These are phyloP conservation scores for Paraescarpia echinospica DNA, from an alignment of 1,140 invertebrate genomes.

Conservation along the genomic window DNA sequence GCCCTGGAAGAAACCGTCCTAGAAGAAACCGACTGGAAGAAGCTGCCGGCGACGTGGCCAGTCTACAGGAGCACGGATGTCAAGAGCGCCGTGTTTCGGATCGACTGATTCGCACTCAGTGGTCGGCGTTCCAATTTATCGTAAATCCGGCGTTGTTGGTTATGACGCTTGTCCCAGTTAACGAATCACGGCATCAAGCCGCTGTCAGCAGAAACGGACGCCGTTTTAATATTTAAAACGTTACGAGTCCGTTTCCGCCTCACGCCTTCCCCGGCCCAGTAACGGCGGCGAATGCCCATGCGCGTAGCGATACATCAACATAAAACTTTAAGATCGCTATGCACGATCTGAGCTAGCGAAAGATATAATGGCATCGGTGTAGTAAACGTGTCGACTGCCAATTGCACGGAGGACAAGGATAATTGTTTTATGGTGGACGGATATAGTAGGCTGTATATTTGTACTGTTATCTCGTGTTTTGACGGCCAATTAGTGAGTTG, in stretches of 20 bases:
- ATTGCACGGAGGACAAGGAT: not conserved
- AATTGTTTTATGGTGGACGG: not conserved
- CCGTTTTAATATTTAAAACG: slow-evolving; percentile 6
- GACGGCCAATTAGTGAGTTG: not conserved
- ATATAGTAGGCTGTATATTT: not conserved
- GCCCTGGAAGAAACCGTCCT: too few relatives aligned
- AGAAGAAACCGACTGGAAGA: too few relatives aligned
- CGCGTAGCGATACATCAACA: not conserved
- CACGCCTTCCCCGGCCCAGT: not conserved
- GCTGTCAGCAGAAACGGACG: not conserved
- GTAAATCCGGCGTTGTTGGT: not conserved
- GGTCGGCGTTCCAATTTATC: not conserved
- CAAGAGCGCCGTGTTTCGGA: not conserved
- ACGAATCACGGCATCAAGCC: not conserved
- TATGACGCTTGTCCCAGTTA: not conserved
- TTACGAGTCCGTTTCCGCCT: not conserved
- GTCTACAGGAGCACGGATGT: not conserved
- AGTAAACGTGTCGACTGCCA: not conserved
- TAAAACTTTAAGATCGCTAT: not conserved
- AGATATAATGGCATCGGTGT: not conserved
- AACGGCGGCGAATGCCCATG: not conserved
- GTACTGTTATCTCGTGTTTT: not conserved
- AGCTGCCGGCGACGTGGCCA: too few relatives aligned
- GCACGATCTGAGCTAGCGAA: not conserved
- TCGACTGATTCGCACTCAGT: not conserved